Evolutionary conservation across 1,140 invertebrate genomes (phyloP), one percentile per base, ranked within the genome.

Genomic region (Chlorops oryzae): DNA sequence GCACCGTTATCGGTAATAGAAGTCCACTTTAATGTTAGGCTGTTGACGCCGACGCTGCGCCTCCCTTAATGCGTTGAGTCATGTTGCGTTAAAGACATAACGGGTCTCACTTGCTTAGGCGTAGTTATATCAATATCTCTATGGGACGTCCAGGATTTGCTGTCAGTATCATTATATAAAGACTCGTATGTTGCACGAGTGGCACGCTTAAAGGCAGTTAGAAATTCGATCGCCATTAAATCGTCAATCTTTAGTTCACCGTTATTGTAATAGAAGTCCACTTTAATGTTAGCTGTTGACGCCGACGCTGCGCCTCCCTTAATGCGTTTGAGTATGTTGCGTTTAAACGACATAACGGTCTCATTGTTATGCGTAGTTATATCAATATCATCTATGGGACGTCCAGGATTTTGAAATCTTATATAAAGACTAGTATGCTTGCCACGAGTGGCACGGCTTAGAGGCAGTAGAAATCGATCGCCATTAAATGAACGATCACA

Each of bases 341-440:
- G 56, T 18, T 72, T 72, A 13, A 72, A 72, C 5, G 70, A 62
- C 2, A 62, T 58, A 44, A 72, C 64, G 2, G 92, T 96, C 66
- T 98, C 94, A 70, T 97, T 96, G 40, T 85, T 88, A 74, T 98
- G 95, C 38, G 92, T 95, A 63, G 82, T 87, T 37, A 98, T 75
- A 70, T 97, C 93, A 58, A 96, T 80, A 68, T 97, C 94, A 56
- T 97, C 94, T 20, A 90, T 82, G 70, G 89, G 89, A 51, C 92
- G 78, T 56, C 87, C 89, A 57, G 91, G 89, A 74, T 86, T 92
- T 59, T 90, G 89, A 73, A 96, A 93, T 63, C 92, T 80, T 59
- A 96, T 83, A 50, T 89, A 83, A 22, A 97, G 77, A 35, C 83
- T 82, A 59, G 95, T 81, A 63, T 96, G 87, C 73, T 95, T 92